Conservation (phyloP, 1,140 invertebrate species). For the Ceratina calcarata region DNA sequence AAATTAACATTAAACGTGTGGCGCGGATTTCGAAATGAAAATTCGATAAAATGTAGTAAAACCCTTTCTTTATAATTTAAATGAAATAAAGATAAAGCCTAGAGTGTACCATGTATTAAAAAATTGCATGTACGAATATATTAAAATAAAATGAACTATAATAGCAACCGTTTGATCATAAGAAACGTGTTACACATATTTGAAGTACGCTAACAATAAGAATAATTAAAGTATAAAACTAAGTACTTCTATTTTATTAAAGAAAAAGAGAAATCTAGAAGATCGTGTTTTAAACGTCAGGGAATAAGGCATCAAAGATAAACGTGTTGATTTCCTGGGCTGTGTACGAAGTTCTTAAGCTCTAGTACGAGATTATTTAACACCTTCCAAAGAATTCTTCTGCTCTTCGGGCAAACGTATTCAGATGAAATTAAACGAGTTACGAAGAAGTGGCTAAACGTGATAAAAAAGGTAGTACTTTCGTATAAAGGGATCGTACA, state of each 20-base stretch:
- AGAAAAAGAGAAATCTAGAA: neutral
- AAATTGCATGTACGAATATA: too few species aligned
- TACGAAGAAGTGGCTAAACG: conserved; percentile 36
- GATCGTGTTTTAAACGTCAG: neutral
- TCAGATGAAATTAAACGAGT: conserved; percentile 39
- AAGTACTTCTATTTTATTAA: too few species aligned
- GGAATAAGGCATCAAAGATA: neutral
- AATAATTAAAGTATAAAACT: too few species aligned
- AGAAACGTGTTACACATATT: too few species aligned
- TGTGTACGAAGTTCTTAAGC: neutral
- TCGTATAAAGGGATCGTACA: conserved; percentile 4
- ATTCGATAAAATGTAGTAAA: too few species aligned
- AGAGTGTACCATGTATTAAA: too few species aligned
- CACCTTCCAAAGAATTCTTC: neutral
- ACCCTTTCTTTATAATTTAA: too few species aligned
- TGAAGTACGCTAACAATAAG: too few species aligned
- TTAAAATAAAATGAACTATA: too few species aligned
- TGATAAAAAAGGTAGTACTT: conserved; percentile 23
- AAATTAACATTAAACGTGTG: neutral
- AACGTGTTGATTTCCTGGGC: neutral
- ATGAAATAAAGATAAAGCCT: too few species aligned
- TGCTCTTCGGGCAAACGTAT: conserved; percentile 4
- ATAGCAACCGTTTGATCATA: too few species aligned
- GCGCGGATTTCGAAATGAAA: neutral
- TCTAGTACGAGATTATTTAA: conserved; percentile 20